Base-by-base conservation (phyloP, 1,140 invertebrate genomes). In the Euborellia annulipes region DNA sequence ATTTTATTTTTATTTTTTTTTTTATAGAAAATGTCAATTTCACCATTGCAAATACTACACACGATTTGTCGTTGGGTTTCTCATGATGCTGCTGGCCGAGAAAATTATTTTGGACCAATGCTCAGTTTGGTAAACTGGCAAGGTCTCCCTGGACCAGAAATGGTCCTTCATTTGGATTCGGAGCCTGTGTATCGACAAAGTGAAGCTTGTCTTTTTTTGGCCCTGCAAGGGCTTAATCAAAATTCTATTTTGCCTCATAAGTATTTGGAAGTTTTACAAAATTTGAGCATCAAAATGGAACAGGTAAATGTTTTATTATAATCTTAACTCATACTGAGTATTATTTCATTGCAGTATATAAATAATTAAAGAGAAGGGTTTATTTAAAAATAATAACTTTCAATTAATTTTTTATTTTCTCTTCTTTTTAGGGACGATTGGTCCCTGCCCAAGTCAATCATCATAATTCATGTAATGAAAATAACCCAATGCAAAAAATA, bases 1-100 rank as follows among this genome's bases (percentile, higher is more conserved):
- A 14, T 6, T 42, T 20, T 11, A 6, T 20, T 6, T 23, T 42
- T 20, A 14, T 6, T n/a, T 30, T 6, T 18, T 6, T 42, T 16
- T 40, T 14, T 20, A 6, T 16, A 14, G 22, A 20, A 42, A 14
- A 14, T 20, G 16, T 44, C 21, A 56, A 8, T 49, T 49, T 18
- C 57, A 60, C 41, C 54, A 50, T 38, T 51, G 55, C 53, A 52
- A 23, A 34, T 61, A 3, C 55, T 69, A 11, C 62, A 61, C 36
- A 57, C 75, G n/a, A 63, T 75, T 34, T 63, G 65, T 39, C 62
- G 66, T 36, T 77, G 75, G 75, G 62, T 72, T 7, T 58, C 62
- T 36, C 61, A 69, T 49, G 63, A 68, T 49, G 45, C 66, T 16
- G 43, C 50, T 36, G 61, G 56, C 41, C 52, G 73, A 40, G 72